Base-by-base conservation (phyloP, 2,888 invertebrate species). In the Eustalomyia histrio region DNA sequence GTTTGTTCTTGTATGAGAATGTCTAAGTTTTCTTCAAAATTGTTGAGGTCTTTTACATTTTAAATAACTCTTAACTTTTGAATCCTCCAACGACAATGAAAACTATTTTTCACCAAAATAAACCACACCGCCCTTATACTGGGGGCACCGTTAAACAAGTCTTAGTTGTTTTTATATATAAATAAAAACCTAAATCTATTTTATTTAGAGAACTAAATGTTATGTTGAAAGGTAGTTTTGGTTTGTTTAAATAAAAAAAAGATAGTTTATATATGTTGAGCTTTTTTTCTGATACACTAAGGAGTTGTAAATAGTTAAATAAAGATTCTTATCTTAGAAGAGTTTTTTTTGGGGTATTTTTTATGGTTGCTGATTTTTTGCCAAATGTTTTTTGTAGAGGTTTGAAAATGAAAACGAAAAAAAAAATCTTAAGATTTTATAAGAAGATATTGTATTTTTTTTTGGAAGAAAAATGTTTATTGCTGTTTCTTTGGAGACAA, bases 241-340 rank as follows among this genome's bases (percentile, higher is more conserved):
- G 35, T 47, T 47, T 47, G 14, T 39, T 12, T 2, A 47, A 47
- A 47, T n/a, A 47, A 47, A 47, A 47, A 47, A 47, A 47, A 47
- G n/a, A 47, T 47, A 47, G 43, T 47, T 47, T 47, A 47, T 47
- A 47, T 47, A 47, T 47, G 43, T 47, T 47, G 6, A 47, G 43
- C 58, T 47, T 57, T 29, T 16, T n/a, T 29, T 10, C 33, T 57
- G 24, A 57, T 57, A 61, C 61, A 50, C 78, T 21, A 35, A 61
- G 65, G 71, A 80, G 63, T 80, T 72, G 76, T 76, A 72, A 76
- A 76, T 76, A 73, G 80, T 58, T 63, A 68, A 80, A 79, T 79
- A 73, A 79, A 79, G 78, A 79, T 72, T 69, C 69, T 69, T 71
- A 79, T 79, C 79, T 39, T 0, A n/a, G 53, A n/a, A 65, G 24